Conservation (phyloP, 2,888 invertebrate genomes). For the Eristalinus sepulchralis region DNA sequence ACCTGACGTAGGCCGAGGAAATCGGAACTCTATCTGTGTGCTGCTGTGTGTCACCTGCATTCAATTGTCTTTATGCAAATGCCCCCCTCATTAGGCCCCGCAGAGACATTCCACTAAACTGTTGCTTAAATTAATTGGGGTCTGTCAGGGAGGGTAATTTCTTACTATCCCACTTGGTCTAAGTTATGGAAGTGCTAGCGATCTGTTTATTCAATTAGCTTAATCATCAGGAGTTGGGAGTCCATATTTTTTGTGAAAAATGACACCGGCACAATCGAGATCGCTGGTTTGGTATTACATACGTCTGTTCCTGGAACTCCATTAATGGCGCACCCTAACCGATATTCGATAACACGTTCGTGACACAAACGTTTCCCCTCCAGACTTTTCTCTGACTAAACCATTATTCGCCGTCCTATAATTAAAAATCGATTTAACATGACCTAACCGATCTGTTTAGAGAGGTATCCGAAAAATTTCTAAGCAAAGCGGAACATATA, state of each 20-base stretch:
- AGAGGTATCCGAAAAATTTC: not conserved
- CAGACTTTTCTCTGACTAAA: not conserved
- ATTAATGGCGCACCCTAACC: not conserved
- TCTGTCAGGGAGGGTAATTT: conserved; percentile 16
- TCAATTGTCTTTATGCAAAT: conserved; percentile 35
- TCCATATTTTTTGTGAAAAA: not conserved
- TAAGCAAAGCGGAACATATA: conserved; percentile 10
- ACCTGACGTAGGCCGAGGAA: conserved; percentile 9
- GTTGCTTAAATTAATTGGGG: conserved; percentile 51
- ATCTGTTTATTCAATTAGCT: not conserved
- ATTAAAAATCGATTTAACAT: conserved; percentile 47
- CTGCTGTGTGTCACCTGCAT: conserved; percentile 9
- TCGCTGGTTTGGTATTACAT: not conserved
- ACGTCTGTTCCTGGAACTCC: not conserved
- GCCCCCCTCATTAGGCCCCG: conserved; percentile 20
- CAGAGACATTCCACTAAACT: conserved; percentile 43
- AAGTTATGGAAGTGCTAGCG: conserved; percentile 6
- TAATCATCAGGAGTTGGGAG: not conserved
- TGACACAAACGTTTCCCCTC: not conserved
- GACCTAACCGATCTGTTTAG: conserved; percentile 11
- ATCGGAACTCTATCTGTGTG: not conserved
- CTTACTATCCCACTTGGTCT: not conserved
- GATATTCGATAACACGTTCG: not conserved
- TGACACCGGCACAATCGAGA: not conserved
- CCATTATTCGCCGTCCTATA: conserved; percentile 6